These are phyloP conservation scores for Heliconius hermathena DNA, from an alignment of 1,140 invertebrate genomes.

Conservation along the genomic window DNA sequence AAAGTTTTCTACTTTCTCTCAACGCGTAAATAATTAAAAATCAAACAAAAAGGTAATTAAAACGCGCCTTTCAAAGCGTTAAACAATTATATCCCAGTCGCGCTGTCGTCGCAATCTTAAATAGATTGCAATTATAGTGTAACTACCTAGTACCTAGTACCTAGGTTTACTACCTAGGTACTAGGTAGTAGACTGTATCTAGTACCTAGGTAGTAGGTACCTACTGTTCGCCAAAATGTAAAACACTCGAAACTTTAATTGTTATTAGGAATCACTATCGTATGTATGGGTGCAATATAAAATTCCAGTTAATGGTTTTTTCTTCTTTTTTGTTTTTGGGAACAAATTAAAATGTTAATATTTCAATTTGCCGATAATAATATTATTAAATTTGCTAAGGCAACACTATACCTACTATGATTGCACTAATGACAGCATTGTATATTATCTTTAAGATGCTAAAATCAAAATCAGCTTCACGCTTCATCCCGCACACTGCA, in stretches of 20 bases:
- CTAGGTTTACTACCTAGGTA: no score
- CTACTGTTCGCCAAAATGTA: not conserved
- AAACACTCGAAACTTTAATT: not conserved
- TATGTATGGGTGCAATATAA: not conserved
- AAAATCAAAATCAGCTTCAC: no score
- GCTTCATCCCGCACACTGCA: no score
- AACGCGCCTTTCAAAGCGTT: slow-evolving; percentile 38
- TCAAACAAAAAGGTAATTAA: slow-evolving; percentile 39
- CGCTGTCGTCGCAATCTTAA: slow-evolving; percentile 33
- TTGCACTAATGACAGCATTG: no score
- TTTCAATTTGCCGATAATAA: no score
- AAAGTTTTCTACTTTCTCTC: slow-evolving; percentile 31
- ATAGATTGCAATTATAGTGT: slow-evolving; percentile 35
- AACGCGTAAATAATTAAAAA: slow-evolving; percentile 40
- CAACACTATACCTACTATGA: no score
- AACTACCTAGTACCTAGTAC: not conserved
- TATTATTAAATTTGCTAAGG: no score
- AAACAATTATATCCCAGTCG: slow-evolving; percentile 36
- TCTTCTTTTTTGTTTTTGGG: not conserved
- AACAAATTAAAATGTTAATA: no score
- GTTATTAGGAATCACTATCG: not conserved
- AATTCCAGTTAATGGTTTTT: not conserved
- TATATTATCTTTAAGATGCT: no score
- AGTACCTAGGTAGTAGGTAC: not conserved
- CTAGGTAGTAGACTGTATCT: no score